Percentiles rank a stretch among this genome's conserved stretches.
Conservation (phyloP, 2,113 vertebrate genomes). For the Heterotis niloticus region DNA sequence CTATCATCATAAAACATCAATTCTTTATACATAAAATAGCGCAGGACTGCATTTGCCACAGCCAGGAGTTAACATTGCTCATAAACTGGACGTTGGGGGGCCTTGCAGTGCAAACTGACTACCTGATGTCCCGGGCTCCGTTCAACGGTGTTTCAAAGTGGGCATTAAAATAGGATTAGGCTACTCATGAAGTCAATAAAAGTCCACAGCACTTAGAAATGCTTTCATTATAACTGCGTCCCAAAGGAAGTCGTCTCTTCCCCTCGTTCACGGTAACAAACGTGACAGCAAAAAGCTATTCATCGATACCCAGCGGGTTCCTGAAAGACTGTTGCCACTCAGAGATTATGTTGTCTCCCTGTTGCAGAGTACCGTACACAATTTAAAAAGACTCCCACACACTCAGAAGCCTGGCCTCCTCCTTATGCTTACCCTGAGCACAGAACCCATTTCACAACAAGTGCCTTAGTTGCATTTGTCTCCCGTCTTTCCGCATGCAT, state of each 20-base stretch:
- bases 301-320: neutral
- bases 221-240: neutral
- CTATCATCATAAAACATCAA: neutral
- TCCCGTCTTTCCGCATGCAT: neutral
- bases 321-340: neutral
- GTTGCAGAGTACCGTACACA: too few relatives aligned
- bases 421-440: neutral
- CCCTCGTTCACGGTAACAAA: neutral
- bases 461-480: neutral
- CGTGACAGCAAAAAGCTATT: neutral
- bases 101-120: neutral
- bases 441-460: neutral
- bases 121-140: neutral
- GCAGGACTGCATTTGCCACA: neutral
- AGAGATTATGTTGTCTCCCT: neutral
- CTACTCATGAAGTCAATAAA: constrained; percentile 7
- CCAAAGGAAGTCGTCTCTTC: neutral
- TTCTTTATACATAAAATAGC: constrained; percentile 15
- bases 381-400: neutral
- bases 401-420: neutral
- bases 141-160: too few relatives aligned
- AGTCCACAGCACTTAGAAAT: constrained; percentile 1
- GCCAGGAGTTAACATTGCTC: neutral
- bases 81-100: neutral
- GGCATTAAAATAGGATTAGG: neutral